Evolutionary conservation across 1,140 invertebrate genomes (phyloP).

Genomic region (Drosophila guanche): DNA sequence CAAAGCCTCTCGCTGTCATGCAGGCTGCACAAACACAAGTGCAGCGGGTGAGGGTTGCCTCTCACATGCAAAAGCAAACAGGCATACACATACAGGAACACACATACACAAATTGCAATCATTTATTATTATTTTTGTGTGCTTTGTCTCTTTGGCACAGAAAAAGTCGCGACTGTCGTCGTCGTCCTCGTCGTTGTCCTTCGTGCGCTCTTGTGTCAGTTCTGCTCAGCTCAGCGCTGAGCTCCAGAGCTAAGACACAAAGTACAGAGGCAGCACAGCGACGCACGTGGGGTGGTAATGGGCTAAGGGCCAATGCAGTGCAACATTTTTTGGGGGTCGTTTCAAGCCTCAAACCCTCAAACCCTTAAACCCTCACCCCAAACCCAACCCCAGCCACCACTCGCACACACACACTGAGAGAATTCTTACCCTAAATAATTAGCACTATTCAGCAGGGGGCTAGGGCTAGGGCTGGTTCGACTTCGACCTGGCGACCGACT

Average conservation of each 20-base stretch:
- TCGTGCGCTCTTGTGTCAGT: constrained; percentile 77
- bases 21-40: constrained; percentile 73
- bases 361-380: neutral
- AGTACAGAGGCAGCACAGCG: constrained; percentile 39
- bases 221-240: constrained; percentile 49
- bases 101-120: constrained; percentile 61
- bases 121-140: constrained; percentile 82
- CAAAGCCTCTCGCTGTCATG: constrained; percentile 68
- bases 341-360: constrained; percentile 1
- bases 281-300: constrained; percentile 63
- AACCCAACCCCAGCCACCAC: neutral
- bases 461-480: constrained; percentile 46
- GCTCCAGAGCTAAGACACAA: constrained; percentile 45
- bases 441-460: constrained; percentile 79
- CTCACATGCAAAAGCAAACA: constrained; percentile 21
- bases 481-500: constrained; percentile 50
- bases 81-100: constrained; percentile 28
- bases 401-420: constrained; percentile 33
- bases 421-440: constrained; percentile 82
- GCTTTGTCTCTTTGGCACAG: constrained; percentile 80
- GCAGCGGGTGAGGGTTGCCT: constrained; percentile 29
- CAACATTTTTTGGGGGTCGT: constrained; percentile 56
- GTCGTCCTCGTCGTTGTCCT: constrained; percentile 57
- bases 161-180: constrained; percentile 67
- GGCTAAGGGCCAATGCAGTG: constrained; percentile 73